phyloP scores from a whole-genome alignment of 2,797 vertebrate genomes.

The Aselliscus stoliczkanus region DNA sequence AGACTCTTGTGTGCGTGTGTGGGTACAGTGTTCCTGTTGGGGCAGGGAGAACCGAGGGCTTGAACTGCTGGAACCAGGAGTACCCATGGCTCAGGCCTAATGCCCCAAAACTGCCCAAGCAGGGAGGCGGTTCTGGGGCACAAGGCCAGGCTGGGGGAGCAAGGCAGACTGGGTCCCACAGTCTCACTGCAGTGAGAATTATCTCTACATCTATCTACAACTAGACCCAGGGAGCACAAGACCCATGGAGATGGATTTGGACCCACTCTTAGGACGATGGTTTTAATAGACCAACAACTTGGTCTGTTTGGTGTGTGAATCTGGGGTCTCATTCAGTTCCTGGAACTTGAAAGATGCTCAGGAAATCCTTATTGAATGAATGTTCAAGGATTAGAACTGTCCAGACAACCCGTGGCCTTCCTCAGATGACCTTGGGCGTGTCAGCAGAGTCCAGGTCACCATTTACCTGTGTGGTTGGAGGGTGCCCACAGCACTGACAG shows the following conservation, averaged over 20 bases:
- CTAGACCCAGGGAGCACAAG: background rate
- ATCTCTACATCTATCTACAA: background rate
- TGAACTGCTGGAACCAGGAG: background rate
- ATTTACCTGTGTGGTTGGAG: background rate
- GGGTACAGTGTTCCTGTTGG: background rate
- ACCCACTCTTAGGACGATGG: background rate
- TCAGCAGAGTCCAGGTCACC: background rate
- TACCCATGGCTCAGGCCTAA: background rate
- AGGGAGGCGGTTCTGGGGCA: background rate
- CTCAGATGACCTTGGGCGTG: background rate
- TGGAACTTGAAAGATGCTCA: background rate
- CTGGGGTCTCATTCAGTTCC: background rate
- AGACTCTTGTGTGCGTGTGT: fast-evolving
- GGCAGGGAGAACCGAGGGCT: background rate
- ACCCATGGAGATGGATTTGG: background rate
- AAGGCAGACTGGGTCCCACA: background rate
- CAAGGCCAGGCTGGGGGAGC: background rate
- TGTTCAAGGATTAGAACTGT: background rate
- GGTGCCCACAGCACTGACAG: fast-evolving
- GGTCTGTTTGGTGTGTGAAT: background rate
- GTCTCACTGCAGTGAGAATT: background rate
- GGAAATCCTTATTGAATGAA: background rate
- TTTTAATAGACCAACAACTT: background rate
- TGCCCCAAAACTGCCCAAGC: background rate
- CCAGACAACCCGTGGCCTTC: background rate